Evolutionary conservation across 2,797 vertebrate species (phyloP).

Genomic region (Orientallactaga sibirica): DNA sequence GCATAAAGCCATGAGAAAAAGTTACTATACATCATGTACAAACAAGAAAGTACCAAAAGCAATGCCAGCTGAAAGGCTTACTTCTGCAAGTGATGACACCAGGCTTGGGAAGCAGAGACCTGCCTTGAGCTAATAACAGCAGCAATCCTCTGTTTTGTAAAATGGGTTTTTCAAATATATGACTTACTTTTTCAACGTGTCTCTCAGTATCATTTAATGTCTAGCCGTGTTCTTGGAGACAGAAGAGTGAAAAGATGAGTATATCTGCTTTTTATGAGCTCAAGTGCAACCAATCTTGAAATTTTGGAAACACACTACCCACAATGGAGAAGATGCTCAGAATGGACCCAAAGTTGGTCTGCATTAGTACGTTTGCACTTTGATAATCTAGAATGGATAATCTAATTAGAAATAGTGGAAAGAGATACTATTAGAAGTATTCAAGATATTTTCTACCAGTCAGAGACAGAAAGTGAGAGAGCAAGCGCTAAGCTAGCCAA

Average conservation of each 20-base stretch:
- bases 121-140: background rate
- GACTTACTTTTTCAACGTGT: background rate
- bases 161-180: background rate
- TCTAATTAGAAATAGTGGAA: background rate
- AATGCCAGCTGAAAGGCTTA: background rate
- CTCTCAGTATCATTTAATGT: conserved; percentile 9
- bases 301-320: background rate
- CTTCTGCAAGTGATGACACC: background rate
- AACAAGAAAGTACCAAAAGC: background rate
- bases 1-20: background rate
- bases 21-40: background rate
- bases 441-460: background rate
- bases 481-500: background rate
- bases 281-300: background rate
- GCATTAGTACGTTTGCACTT: background rate
- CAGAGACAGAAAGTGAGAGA: background rate
- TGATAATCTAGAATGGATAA: background rate
- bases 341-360: background rate
- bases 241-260: background rate
- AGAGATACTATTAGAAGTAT: background rate
- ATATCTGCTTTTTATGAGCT: background rate
- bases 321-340: background rate
- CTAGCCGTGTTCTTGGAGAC: background rate
- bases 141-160: background rate
- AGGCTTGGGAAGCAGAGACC: background rate